Base-by-base conservation (phyloP, 2,888 invertebrate species). In the Athalia cordata region DNA sequence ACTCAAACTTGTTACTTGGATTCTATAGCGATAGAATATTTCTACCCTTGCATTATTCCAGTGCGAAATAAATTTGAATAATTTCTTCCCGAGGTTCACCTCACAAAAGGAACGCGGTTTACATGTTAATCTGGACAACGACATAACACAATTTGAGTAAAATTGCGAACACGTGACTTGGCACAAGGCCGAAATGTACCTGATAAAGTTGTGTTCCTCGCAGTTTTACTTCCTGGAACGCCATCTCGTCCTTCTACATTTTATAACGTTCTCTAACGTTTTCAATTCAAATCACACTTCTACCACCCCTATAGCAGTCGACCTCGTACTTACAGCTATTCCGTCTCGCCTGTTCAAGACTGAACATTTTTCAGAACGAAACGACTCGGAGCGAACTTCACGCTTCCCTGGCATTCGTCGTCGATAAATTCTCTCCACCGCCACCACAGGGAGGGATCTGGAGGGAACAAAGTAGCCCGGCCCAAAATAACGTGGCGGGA, bases 281-380 rank as follows among this genome's bases (percentile, higher is more conserved):
- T 72, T 59, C 70, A 72, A 59, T 72, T 47, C 57, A 57, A 45
- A 57, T 45, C 9, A 43, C 13, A 57, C 59, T 72, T 47, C 1
- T 13, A 13, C 13, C 59, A 8, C 47, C 57, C 59, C 59, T 45
- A 43, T 5, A 29, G 29, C 29, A n/a, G 11, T 29, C 52, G 50
- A 3, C 68, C 52, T 52, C 13, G 11, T 43, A 29, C 50, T 15
- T 11, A 29, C 52, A 52, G 15, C 52, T 29, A 55, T 68, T 68
- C 55, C 68, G 52, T 52, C 43, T 59, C 70, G 70, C 45, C 59
- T 72, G 29, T 47, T 47, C 45, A 59, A 47, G 70, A 72, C 59
- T 57, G 70, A 47, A 72, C 70, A 72, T 72, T 72, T 72, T 72
- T 72, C 70, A 72, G 57, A 57, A 43, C 13, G 6, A 59, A 45